Percentiles rank a stretch among this genome's conserved stretches.
phyloP scores from a whole-genome alignment of 2,888 invertebrate genomes.

The Scelioninae gen. 2 region DNA sequence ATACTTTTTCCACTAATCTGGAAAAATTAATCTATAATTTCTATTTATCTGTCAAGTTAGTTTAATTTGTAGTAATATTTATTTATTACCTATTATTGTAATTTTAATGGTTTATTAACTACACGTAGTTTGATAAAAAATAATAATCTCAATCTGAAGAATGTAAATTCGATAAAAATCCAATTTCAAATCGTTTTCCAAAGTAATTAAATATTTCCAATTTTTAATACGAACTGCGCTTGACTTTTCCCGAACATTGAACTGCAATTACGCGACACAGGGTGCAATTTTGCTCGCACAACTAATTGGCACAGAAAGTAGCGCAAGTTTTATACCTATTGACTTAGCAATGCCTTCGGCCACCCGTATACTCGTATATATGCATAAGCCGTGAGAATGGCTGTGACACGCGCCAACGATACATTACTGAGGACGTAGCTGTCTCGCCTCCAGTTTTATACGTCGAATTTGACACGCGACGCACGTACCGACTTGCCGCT shows the following conservation, averaged over 20 bases:
- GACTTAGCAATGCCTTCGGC: slow-evolving; percentile 46
- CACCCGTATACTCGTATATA: slow-evolving; percentile 14
- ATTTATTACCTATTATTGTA: too few species aligned
- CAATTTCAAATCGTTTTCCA: slow-evolving; percentile 8
- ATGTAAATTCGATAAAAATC: too few species aligned
- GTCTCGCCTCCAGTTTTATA: slow-evolving; percentile 74
- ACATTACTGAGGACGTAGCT: slow-evolving; percentile 72
- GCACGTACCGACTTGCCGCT: slow-evolving; percentile 74
- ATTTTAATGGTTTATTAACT: too few species aligned
- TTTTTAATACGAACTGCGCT: slow-evolving; percentile 31
- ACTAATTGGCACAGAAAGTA: slow-evolving; percentile 48
- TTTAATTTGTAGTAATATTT: too few species aligned
- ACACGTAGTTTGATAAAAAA: too few species aligned
- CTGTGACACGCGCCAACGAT: slow-evolving; percentile 73
- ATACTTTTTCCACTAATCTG: too few species aligned
- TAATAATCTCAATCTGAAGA: too few species aligned
- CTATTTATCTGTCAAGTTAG: too few species aligned
- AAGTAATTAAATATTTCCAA: slow-evolving; percentile 35
- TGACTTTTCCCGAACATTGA: slow-evolving; percentile 31
- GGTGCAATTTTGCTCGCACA: slow-evolving; percentile 34
- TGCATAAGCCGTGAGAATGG: slow-evolving; percentile 44
- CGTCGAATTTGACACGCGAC: slow-evolving; percentile 74
- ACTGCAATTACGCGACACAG: slow-evolving; percentile 44
- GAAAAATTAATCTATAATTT: too few species aligned
- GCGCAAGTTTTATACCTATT: slow-evolving; percentile 52